Evolutionary conservation across 2,888 invertebrate genomes (phyloP), one percentile per base, ranked within the genome.

Genomic region (Proisotoma minuta): DNA sequence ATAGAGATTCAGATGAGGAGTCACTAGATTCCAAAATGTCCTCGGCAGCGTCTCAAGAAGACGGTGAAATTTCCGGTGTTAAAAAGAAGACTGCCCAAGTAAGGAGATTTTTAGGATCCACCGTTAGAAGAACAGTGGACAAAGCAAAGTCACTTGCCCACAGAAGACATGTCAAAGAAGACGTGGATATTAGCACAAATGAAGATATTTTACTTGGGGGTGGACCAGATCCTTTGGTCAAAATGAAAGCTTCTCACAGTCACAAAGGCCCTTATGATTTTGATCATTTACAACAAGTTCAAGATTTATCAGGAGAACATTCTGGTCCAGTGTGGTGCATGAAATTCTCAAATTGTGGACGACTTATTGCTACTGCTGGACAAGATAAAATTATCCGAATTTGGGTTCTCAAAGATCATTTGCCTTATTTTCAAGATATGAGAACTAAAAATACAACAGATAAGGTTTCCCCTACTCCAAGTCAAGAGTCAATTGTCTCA

Each of bases 241-340:
- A 64, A 65, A 83, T 96, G 59, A 94, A 97, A 79, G 95, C 96
- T 0, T 91, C 94, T 1, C 92, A 91, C 76, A 92, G 92, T 62
- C 95, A 97, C 78, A 97, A 97, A 77, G 97, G 97, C 0, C 97
- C 96, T 0, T 94, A 92, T 76, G 97, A 99, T 79, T 98, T 98
- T 78, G 91, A 93, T 54, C 86, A 88, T 70, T 82, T 97, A 24
- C 86, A 92, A 76, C 89, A 94, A 73, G 90, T 97, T 0, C 91
- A 91, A 23, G 49, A 49, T 23, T 24, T 49, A 20, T 49, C 24
- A 5, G 49, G 87, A 1, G 90, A 87, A 61, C 94, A 96, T 78
- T 84, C 86, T 12, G 94, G 95, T 50, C 94, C 98, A 1, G 92
- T 99, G 73, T 99, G 98, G 98, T 95, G 95, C 76, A 95, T 98